A percentile compares a stretch with the other conserved stretches of the same genome.
Evolutionary conservation across 2,797 vertebrate genomes (phyloP).

Genomic region (Rhodeus uyekii): DNA sequence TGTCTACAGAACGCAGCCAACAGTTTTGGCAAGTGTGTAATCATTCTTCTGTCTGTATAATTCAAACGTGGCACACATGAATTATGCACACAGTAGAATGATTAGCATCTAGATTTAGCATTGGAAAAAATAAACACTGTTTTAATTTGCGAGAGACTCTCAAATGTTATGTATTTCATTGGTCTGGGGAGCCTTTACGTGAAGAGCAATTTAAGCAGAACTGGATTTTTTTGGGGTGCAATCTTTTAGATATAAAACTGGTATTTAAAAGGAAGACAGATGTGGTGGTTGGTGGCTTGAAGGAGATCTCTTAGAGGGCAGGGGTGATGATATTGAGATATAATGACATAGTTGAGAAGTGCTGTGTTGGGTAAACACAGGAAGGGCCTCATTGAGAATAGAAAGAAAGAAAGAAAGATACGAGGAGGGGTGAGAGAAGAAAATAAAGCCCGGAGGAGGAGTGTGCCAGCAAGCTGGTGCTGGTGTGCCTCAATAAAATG

Average conservation of each 20-base stretch:
- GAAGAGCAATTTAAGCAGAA: background rate
- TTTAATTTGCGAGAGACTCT: conserved; percentile 16
- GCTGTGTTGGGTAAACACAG: conserved; percentile 71
- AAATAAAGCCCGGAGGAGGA: conserved; percentile 43
- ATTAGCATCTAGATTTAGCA: conserved; percentile 42
- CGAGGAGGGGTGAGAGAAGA: conserved; percentile 20
- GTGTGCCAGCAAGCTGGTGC: conserved; percentile 47
- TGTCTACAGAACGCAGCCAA: conserved; percentile 41
- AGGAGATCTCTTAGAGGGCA: conserved; percentile 54
- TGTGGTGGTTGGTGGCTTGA: conserved; percentile 51
- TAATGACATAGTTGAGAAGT: conserved; percentile 76
- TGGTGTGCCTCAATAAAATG: conserved; percentile 40
- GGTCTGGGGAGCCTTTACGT: background rate
- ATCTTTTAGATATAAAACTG: background rate
- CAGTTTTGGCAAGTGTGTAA: conserved; percentile 46
- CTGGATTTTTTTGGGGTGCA: background rate
- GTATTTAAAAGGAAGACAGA: background rate
- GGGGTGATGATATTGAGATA: conserved; percentile 78
- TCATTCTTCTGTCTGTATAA: conserved; percentile 44
- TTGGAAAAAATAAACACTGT: conserved; percentile 37
- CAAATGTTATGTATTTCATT: conserved; percentile 9
- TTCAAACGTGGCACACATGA: conserved; percentile 43
- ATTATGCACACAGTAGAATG: conserved; percentile 39
- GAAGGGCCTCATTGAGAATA: conserved; percentile 65
- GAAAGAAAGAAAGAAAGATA: conserved; percentile 46